A percentile compares a stretch with the other conserved stretches of the same genome.
phyloP scores from a whole-genome alignment of 2,113 vertebrate species.

The Phalacrocorax carbo region DNA sequence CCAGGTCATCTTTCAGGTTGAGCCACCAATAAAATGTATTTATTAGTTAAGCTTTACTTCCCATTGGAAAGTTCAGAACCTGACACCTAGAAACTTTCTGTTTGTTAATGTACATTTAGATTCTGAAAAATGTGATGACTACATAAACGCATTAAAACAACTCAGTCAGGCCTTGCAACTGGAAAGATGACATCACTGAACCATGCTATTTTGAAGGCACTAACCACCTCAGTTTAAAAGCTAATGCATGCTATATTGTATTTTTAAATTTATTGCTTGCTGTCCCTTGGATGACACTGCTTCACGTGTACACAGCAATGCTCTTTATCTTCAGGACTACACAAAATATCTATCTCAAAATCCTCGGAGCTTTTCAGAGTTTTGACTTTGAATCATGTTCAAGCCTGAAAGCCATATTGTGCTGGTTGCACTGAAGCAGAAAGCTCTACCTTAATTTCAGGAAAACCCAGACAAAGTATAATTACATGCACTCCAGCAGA shows the following conservation, averaged over 20 bases:
- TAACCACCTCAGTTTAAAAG: neutral
- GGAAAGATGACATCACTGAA: neutral
- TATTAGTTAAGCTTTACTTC: neutral
- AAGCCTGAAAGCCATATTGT: neutral
- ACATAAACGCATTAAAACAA: neutral
- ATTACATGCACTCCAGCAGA: neutral
- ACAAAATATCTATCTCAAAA: neutral
- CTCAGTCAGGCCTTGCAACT: rapidly evolving
- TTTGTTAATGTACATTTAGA: neutral
- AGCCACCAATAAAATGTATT: neutral
- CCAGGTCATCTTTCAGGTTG: neutral
- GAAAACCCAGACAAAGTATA: neutral
- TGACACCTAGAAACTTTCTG: neutral
- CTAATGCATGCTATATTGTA: neutral
- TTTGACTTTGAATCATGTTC: neutral
- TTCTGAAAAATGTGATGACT: neutral
- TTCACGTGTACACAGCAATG: neutral
- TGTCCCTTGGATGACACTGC: neutral
- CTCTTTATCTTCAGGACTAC: neutral
- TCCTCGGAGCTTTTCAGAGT: neutral
- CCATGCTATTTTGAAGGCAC: neutral
- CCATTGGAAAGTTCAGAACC: neutral
- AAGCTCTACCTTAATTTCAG: neutral
- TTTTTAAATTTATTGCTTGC: neutral
- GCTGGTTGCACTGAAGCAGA: neutral